A percentile compares a stretch with the other conserved stretches of the same genome.
phyloP scores from a whole-genome alignment of 2,888 invertebrate genomes.

The Tenthredo amoena region DNA sequence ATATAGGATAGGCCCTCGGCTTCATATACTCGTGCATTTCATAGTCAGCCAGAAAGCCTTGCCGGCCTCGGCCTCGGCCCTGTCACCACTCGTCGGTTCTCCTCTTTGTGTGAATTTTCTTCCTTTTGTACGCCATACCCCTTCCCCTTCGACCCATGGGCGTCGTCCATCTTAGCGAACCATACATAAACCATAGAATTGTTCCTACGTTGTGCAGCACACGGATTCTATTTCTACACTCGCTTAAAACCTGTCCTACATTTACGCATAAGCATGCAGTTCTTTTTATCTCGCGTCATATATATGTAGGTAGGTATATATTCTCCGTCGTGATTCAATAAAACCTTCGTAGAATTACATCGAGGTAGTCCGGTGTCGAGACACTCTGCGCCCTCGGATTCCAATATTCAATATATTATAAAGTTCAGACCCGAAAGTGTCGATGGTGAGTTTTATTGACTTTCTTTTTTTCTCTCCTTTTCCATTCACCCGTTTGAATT shows the following conservation, averaged over 20 bases:
- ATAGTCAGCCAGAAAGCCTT: slow-evolving; percentile 7
- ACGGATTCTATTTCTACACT: slow-evolving; percentile 25
- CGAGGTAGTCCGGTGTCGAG: slow-evolving; percentile 16
- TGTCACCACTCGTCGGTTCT: slow-evolving; percentile 41
- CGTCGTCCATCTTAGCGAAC: slow-evolving; percentile 18
- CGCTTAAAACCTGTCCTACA: slow-evolving; percentile 20
- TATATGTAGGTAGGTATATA: background rate
- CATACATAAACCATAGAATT: slow-evolving; percentile 39
- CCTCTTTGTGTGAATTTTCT: slow-evolving; percentile 23
- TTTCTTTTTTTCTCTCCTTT: background rate
- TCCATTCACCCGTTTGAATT: background rate
- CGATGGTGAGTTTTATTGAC: background rate
- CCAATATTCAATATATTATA: slow-evolving; percentile 43
- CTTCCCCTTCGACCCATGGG: background rate
- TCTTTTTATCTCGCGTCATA: background rate
- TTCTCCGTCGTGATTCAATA: slow-evolving; percentile 31
- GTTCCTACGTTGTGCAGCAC: slow-evolving; percentile 1
- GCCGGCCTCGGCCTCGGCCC: slow-evolving; percentile 30
- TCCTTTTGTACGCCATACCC: background rate
- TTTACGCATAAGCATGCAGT: background rate
- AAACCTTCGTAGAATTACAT: slow-evolving; percentile 27
- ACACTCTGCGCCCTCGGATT: slow-evolving; percentile 14
- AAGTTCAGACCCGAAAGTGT: background rate
- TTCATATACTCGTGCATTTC: slow-evolving; percentile 3
- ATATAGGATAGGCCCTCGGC: background rate